Percentiles rank a stretch among this genome's conserved stretches.
phyloP scores from a whole-genome alignment of 1,140 invertebrate genomes.

The Pachypsylla venusta region DNA sequence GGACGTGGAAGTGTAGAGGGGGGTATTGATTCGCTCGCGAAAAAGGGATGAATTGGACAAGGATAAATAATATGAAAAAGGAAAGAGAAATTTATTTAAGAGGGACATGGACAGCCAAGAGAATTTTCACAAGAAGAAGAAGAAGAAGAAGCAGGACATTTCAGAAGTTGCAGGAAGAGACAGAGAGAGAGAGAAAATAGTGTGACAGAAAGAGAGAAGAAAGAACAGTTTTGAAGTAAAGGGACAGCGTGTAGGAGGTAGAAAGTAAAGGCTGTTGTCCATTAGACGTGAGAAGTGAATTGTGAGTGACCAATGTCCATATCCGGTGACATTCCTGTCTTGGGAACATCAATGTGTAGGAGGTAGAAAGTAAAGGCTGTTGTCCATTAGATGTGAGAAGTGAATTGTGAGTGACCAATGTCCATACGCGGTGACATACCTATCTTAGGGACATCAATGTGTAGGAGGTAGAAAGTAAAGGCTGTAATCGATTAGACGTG shows the following conservation, averaged over 20 bases:
- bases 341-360: not conserved
- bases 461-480: not conserved
- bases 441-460: too few relatives aligned
- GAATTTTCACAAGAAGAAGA: conserved; percentile 4
- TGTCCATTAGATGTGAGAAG: not conserved
- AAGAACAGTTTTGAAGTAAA: conserved; percentile 1
- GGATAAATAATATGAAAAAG: not conserved
- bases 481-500: not conserved
- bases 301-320: too few relatives aligned
- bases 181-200: not conserved
- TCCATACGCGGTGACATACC: too few relatives aligned
- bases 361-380: not conserved
- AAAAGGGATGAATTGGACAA: not conserved
- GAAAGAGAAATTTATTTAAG: not conserved
- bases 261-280: not conserved
- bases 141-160: not conserved
- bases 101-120: conserved; percentile 4
- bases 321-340: too few relatives aligned
- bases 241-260: not conserved
- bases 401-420: too few relatives aligned
- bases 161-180: not conserved
- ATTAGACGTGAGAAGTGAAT: not conserved
- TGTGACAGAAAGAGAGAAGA: not conserved
- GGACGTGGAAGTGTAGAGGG: not conserved
- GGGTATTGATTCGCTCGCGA: conserved; percentile 5